These are phyloP conservation scores for Orycteropus afer DNA, from an alignment of 2,113 vertebrate genomes.

Conservation along the genomic window DNA sequence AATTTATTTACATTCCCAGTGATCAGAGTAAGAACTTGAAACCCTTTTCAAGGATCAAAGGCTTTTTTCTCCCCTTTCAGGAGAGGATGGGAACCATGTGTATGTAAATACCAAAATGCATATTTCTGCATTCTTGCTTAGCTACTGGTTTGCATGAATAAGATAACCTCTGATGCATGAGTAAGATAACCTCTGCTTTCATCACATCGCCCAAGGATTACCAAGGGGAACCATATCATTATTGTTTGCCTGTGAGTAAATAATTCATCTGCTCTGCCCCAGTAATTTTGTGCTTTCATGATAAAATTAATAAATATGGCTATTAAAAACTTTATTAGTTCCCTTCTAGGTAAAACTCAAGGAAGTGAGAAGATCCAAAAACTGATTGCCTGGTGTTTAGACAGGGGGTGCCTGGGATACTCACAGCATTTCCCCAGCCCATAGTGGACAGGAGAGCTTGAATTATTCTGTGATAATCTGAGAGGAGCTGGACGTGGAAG, in stretches of 20 bases:
- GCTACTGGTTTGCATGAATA: background rate
- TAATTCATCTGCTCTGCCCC: background rate
- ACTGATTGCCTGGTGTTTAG: background rate
- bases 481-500: too few relatives aligned
- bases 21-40: background rate
- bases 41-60: background rate
- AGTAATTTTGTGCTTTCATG: background rate
- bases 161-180: background rate
- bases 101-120: conserved; percentile 84
- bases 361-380: background rate
- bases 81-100: background rate
- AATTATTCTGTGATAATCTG: too few relatives aligned
- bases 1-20: background rate
- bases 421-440: background rate
- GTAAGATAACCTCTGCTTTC: background rate
- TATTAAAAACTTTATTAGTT: background rate
- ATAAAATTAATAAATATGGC: background rate
- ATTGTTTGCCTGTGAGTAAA: background rate
- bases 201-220: background rate
- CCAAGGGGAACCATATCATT: background rate
- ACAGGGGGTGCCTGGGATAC: background rate
- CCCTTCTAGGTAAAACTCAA: too few relatives aligned
- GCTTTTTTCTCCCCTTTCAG: background rate
- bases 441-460: background rate
- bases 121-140: background rate